Evolutionary conservation across 2,888 invertebrate genomes (phyloP), one percentile per base, ranked within the genome.

Genomic region (Teleogryllus oceanicus): DNA sequence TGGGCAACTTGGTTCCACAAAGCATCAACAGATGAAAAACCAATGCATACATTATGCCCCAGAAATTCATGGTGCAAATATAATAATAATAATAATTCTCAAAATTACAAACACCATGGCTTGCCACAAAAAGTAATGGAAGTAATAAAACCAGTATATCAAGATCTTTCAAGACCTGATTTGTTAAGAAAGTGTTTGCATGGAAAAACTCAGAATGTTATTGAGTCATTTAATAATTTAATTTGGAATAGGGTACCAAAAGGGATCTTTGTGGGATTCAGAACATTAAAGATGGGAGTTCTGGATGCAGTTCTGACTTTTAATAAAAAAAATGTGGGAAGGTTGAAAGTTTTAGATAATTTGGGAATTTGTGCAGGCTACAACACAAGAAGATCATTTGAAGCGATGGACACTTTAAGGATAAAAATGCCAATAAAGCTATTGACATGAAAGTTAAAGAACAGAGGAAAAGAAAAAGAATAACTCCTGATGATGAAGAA

Each of bases 181-280:
- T 18, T 74, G 2, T 79, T 80, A 21, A 21, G 78, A 77, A 81
- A 78, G 50, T 80, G 80, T 78, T 21, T 81, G 13, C 76, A 78
- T 76, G 78, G 80, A 20, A 11, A 81, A 24, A 24, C 80, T 50
- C 80, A 81, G 74, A 81, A 81, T 51, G 50, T 37, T 11, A 81
- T 78, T 78, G 76, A 80, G 49, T 76, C 76, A 76, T 75, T 80
- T 8, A 78, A 81, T 78, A 75, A 77, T 80, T 50, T 74, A 8
- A 77, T 81, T 50, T 81, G 81, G 78, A 50, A 16, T 21, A 21
- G 75, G 10, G 4, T n/a, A n/a, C 75, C 79, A 4, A 81, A 79
- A 79, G 76, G 18, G 10, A 74, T 77, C 10, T 80, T 80, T 78
- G 78, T 78, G 2, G 75, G 51, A 74, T 74, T 78, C 2, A 77